Evolutionary conservation across 1,140 invertebrate genomes (phyloP).

Genomic region (Acromyrmex charruanus): DNA sequence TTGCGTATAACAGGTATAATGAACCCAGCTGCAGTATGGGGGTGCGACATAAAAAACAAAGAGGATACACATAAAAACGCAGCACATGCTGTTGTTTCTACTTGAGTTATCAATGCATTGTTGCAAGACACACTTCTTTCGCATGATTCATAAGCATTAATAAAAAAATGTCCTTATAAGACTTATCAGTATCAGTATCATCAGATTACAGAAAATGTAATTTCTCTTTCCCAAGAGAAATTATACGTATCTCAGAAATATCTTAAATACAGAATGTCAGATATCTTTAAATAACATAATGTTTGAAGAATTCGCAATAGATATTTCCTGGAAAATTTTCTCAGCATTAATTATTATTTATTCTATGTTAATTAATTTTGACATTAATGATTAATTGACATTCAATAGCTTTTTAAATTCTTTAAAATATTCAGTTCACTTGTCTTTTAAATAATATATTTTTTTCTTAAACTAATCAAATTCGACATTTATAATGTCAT

Average conservation of each 20-base stretch:
- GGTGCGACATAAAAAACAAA: conserved; percentile 81
- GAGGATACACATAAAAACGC: conserved; percentile 80
- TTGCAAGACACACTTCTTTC: conserved; percentile 45
- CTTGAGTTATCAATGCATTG: conserved; percentile 32
- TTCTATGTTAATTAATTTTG: conserved; percentile 8
- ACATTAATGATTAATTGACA: background rate
- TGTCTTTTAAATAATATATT: background rate
- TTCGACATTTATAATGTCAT: background rate
- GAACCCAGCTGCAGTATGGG: conserved; percentile 84
- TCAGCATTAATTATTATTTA: conserved; percentile 12
- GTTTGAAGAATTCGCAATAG: background rate
- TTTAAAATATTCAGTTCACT: background rate
- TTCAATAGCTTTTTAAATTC: background rate
- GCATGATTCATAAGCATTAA: background rate
- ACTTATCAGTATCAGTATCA: background rate
- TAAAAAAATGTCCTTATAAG: background rate
- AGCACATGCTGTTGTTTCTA: conserved; percentile 52
- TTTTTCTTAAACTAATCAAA: background rate
- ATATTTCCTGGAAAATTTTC: conserved; percentile 13
- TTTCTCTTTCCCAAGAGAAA: background rate
- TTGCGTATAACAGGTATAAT: conserved; percentile 86
- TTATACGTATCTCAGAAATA: background rate
- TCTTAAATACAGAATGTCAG: background rate
- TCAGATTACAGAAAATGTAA: background rate
- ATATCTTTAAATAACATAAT: background rate